Evolutionary conservation across 1,140 invertebrate species (phyloP).

Genomic region (Diploscapter pachys): DNA sequence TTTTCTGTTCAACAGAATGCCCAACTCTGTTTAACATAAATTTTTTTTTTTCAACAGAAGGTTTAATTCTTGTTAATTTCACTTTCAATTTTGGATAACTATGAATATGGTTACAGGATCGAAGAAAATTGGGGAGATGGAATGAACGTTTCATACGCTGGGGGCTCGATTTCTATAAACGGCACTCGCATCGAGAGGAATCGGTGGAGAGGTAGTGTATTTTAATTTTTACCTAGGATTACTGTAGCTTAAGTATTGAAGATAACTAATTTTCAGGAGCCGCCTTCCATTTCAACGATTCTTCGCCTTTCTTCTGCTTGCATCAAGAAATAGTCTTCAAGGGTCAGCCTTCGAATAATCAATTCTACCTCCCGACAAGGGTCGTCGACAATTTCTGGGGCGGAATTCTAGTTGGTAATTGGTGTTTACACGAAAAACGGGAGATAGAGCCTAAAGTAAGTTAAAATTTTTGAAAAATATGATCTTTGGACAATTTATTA

Average conservation of each 20-base stretch:
- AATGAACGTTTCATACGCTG: slow-evolving; percentile 59
- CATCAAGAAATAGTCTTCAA: slow-evolving; percentile 57
- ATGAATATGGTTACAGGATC: slow-evolving; percentile 62
- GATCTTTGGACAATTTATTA: too few relatives aligned
- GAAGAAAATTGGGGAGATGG: slow-evolving; percentile 73
- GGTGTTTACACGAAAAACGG: slow-evolving; percentile 75
- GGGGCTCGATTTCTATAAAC: slow-evolving; percentile 58
- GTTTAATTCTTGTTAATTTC: too few relatives aligned
- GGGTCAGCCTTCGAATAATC: slow-evolving; percentile 56
- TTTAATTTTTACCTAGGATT: background rate
- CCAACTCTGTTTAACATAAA: too few relatives aligned
- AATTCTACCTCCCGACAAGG: slow-evolving; percentile 52
- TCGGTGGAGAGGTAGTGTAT: slow-evolving; percentile 46
- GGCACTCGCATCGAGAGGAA: slow-evolving; percentile 52
- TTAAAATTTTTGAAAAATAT: slow-evolving; percentile 66
- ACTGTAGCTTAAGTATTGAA: background rate
- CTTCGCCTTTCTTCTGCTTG: slow-evolving; percentile 48
- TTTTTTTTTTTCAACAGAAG: too few relatives aligned
- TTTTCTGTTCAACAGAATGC: too few relatives aligned
- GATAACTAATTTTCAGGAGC: slow-evolving; percentile 41
- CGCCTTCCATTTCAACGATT: slow-evolving; percentile 52
- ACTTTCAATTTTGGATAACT: too few relatives aligned
- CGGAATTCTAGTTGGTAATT: slow-evolving; percentile 73
- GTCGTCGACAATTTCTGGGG: slow-evolving; percentile 60
- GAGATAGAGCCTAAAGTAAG: slow-evolving; percentile 75